A percentile compares a stretch with the other conserved stretches of the same genome.
Conservation (phyloP, 2,113 vertebrate genomes). For the Callithrix jacchus region DNA sequence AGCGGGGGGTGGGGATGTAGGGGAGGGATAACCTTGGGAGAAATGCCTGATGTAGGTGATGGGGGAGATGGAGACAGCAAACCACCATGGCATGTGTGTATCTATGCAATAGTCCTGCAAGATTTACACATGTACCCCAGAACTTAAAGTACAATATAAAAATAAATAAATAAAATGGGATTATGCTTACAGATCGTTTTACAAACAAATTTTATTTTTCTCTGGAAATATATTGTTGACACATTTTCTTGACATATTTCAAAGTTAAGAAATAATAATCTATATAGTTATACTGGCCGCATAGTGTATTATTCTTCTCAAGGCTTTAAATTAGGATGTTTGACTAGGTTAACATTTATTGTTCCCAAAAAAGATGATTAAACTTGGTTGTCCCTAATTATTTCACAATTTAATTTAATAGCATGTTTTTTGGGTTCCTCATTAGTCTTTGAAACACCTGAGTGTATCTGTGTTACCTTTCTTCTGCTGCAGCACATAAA, state of each 20-base stretch:
- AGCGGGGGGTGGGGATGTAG: rapidly evolving
- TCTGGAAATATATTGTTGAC: background rate
- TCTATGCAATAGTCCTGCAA: too few relatives aligned
- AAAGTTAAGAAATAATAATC: background rate
- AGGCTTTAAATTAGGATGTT: background rate
- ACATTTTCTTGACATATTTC: background rate
- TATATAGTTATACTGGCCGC: background rate
- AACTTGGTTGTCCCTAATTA: background rate
- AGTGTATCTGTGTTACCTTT: background rate
- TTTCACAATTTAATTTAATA: background rate
- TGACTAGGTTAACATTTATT: background rate
- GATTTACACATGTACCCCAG: too few relatives aligned
- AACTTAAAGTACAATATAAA: too few relatives aligned
- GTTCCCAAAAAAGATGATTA: background rate
- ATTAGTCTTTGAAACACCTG: background rate
- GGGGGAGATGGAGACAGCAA: too few relatives aligned
- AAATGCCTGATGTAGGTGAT: too few relatives aligned
- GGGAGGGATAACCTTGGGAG: too few relatives aligned
- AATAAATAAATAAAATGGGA: background rate
- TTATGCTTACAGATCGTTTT: background rate
- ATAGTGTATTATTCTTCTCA: background rate
- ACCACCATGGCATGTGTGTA: too few relatives aligned
- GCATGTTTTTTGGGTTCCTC: background rate
- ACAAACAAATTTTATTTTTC: background rate
- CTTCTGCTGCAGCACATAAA: background rate